A percentile compares a stretch with the other conserved stretches of the same genome.
Conservation (phyloP, 2,888 invertebrate species). For the Conchocele bisecta region DNA sequence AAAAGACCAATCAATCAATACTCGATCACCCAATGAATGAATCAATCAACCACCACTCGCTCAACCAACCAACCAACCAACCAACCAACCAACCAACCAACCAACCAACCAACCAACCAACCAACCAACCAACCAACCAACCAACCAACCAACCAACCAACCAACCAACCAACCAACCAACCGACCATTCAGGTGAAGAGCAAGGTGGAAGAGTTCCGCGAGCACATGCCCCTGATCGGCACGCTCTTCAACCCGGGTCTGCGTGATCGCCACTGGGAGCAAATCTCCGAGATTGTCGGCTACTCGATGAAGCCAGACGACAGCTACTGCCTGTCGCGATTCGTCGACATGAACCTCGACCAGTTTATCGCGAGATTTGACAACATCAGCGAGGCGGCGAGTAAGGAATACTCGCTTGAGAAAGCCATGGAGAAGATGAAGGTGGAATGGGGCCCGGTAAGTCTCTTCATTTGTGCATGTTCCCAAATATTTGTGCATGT, state of each 20-base stretch:
- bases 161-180: no score
- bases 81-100: no score
- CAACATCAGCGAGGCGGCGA: conserved; percentile 95
- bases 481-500: no score
- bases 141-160: not conserved
- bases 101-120: no score
- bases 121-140: no score
- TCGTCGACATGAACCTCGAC: conserved; percentile 93
- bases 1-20: no score
- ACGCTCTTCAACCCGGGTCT: conserved; percentile 97
- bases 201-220: conserved; percentile 93
- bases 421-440: conserved; percentile 94
- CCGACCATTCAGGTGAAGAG: conserved; percentile 85
- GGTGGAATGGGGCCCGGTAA: conserved; percentile 89
- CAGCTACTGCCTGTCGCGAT: conserved; percentile 91
- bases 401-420: conserved; percentile 97
- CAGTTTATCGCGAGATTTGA: conserved; percentile 95
- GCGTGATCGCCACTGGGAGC: conserved; percentile 91
- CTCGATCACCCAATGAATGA: no score
- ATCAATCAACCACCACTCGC: no score
- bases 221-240: conserved; percentile 91
- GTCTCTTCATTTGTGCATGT: no score
- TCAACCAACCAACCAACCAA: no score
- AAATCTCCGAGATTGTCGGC: conserved; percentile 96
- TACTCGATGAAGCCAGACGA: conserved; percentile 93